Evolutionary conservation across 2,888 invertebrate species (phyloP), one percentile per base, ranked within the genome.

Genomic region (Adelognathus sp.): DNA sequence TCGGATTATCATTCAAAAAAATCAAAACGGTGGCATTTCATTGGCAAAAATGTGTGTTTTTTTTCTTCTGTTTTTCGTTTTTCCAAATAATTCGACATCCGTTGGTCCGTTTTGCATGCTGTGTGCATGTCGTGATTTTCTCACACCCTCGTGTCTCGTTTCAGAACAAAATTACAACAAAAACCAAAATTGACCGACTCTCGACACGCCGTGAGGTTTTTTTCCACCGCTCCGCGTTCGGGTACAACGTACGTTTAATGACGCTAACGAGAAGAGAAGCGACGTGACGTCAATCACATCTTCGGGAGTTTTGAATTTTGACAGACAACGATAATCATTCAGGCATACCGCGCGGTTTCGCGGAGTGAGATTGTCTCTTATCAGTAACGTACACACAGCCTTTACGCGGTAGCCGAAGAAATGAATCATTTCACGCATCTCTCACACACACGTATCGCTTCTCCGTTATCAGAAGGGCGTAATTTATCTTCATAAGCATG

Each of bases 291-390:
- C 24, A 21, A 11, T 50, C 21, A 4, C 24, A n/a, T 0, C 11
- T 3, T 11, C 50, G 24, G 9, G 18, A 21, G 7, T 46, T 11
- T 3, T 9, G 31, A 29, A 60, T 39, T 50, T 41, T 75, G 60
- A 66, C 64, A n/a, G 24, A 58, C 50, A 21, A 54, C 46, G 71
- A 71, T 71, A 71, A 79, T 75, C 24, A 67, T 67, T 66, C 56
- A 50, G n/a, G 24, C 44, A 36, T 1, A 9, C 21, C 11, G n/a
- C 7, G 2, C 31, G 50, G 11, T n/a, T 14, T 56, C 27, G 14
- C 27, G 69, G 16, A n/a, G n/a, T n/a, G n/a, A 36, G n/a, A 56
- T 63, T 46, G 14, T 7, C 36, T 58, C 75, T 79, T 75, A 75
- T 79, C 79, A 46, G 33, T 24, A 79, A 54, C 44, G 44, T 46